These are phyloP conservation scores for Hypothenemus hampei DNA, from an alignment of 1,140 invertebrate species.

Conservation along the genomic window DNA sequence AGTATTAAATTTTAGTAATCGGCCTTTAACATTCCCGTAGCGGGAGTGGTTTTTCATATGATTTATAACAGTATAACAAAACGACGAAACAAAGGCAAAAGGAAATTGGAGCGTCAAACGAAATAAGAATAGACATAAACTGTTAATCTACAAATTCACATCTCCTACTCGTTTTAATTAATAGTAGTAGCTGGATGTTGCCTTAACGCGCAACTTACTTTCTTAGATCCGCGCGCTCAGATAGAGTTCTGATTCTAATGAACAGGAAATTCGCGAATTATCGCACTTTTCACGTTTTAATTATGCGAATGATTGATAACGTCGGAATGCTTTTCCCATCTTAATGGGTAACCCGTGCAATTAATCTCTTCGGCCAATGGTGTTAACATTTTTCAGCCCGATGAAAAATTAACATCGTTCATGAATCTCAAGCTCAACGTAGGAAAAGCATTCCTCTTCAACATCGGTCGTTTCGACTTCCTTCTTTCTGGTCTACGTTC, in stretches of 20 bases:
- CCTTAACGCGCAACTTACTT: neutral
- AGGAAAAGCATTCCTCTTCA: too few relatives aligned
- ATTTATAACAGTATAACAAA: too few relatives aligned
- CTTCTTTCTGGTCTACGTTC: too few relatives aligned
- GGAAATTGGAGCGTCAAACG: too few relatives aligned
- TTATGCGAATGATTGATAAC: constrained; percentile 14
- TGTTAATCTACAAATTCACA: neutral
- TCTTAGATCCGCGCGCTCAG: neutral
- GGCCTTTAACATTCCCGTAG: too few relatives aligned
- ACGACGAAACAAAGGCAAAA: too few relatives aligned
- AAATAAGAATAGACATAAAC: neutral
- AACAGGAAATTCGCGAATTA: constrained; percentile 20
- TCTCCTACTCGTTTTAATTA: constrained; percentile 6
- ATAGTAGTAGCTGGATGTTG: neutral
- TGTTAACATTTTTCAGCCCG: constrained; percentile 15
- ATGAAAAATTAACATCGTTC: too few relatives aligned
- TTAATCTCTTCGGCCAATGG: constrained; percentile 5
- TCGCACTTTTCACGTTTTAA: constrained; percentile 17
- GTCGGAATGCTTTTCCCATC: constrained; percentile 1
- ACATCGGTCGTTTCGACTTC: too few relatives aligned
- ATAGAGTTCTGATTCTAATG: constrained; percentile 11
- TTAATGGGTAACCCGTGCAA: constrained; percentile 8
- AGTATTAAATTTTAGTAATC: too few relatives aligned
- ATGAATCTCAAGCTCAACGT: too few relatives aligned
- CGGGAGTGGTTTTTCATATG: too few relatives aligned